phyloP scores from a whole-genome alignment of 23 tunicate species.

The Aplidium turbinatum region DNA sequence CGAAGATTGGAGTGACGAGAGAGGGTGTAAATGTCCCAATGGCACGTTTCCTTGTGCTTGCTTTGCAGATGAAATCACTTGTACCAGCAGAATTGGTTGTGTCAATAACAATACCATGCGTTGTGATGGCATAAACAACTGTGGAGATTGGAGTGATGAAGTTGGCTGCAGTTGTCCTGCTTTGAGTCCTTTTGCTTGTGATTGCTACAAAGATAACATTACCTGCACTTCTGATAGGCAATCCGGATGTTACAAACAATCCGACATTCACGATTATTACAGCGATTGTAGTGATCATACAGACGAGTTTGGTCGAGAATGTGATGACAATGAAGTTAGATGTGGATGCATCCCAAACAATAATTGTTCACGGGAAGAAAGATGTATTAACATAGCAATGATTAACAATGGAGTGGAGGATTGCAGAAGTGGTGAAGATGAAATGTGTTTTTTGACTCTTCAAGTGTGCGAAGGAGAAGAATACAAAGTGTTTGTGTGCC shows the following conservation, averaged over 20 bases:
- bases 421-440: constrained; percentile 16
- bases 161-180: not conserved
- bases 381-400: not conserved
- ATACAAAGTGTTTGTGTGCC: not conserved
- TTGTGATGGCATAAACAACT: not conserved
- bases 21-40: not conserved
- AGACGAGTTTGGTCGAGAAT: not conserved
- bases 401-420: not conserved
- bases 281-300: not conserved
- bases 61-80: not conserved
- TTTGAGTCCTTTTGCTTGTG: not conserved
- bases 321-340: not conserved
- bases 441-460: constrained; percentile 7
- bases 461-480: constrained; percentile 3
- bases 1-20: constrained; percentile 21
- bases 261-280: not conserved
- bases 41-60: not conserved
- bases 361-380: not conserved
- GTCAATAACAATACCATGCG: not conserved
- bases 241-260: not conserved
- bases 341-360: not conserved
- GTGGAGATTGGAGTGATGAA: constrained; percentile 12
- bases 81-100: not conserved
- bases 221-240: not conserved
- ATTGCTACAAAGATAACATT: not conserved